These are phyloP conservation scores for Arothron firmamentum DNA, from an alignment of 2,113 vertebrate genomes.

Conservation along the genomic window DNA sequence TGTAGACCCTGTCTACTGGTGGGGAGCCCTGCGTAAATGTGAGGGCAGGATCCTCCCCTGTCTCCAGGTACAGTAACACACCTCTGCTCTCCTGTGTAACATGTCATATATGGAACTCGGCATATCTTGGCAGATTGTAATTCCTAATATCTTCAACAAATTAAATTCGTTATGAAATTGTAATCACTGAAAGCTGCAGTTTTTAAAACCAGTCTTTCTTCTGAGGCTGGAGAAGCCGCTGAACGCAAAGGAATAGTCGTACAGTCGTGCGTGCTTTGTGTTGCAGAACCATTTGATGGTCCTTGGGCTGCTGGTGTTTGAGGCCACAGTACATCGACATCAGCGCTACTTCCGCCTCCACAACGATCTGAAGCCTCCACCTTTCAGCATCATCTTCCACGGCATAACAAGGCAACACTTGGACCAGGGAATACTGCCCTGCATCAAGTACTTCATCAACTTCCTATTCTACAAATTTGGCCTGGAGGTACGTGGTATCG, in stretches of 20 bases:
- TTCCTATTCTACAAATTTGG: slow-evolving; percentile 78
- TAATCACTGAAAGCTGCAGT: too few relatives aligned
- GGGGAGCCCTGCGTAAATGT: slow-evolving; percentile 62
- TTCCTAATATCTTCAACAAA: neutral
- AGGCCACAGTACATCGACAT: slow-evolving; percentile 61
- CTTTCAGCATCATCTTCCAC: slow-evolving; percentile 57
- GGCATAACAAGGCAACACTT: slow-evolving; percentile 63
- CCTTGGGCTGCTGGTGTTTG: slow-evolving; percentile 67
- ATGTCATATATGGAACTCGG: neutral
- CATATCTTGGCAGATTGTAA: neutral
- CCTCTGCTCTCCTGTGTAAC: neutral
- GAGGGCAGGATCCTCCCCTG: slow-evolving; percentile 66
- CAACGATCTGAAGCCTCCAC: slow-evolving; percentile 59
- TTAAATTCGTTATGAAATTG: too few relatives aligned
- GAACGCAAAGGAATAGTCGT: neutral
- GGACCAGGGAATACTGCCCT: slow-evolving; percentile 60
- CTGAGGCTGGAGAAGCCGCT: neutral
- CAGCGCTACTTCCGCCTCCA: slow-evolving; percentile 66
- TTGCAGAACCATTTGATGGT: slow-evolving; percentile 70
- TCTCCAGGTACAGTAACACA: slow-evolving; percentile 56
- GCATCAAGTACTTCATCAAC: slow-evolving; percentile 75
- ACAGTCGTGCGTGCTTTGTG: neutral
- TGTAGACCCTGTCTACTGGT: slow-evolving; percentile 61
- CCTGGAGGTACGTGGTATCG: slow-evolving; percentile 65
- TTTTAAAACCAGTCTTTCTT: neutral